A percentile compares a stretch with the other conserved stretches of the same genome.
Evolutionary conservation across 2,888 invertebrate genomes (phyloP).

Genomic region (Leptura quadrifasciata): DNA sequence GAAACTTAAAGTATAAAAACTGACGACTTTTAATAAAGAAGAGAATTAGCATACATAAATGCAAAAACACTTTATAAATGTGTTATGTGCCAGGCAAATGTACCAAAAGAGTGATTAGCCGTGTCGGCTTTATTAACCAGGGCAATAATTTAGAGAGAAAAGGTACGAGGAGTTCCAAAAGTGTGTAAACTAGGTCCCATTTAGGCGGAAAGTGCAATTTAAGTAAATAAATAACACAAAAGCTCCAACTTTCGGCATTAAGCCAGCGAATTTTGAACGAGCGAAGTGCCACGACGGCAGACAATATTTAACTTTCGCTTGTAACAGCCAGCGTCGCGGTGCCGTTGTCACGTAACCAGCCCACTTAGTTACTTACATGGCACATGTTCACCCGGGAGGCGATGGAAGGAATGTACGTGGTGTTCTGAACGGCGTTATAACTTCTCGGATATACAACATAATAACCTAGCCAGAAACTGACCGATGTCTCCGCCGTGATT

Average conservation of each 20-base stretch:
- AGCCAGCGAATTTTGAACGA: slow-evolving; percentile 41
- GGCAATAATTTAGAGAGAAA: slow-evolving; percentile 47
- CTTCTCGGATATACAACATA: slow-evolving; percentile 49
- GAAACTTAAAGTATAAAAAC: neutral
- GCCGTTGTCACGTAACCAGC: slow-evolving; percentile 59
- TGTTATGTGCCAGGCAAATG: neutral
- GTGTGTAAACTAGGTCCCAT: slow-evolving; percentile 41
- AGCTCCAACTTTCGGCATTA: slow-evolving; percentile 56
- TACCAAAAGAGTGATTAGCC: slow-evolving; percentile 32
- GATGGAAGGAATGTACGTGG: slow-evolving; percentile 60
- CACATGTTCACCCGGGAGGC: slow-evolving; percentile 58
- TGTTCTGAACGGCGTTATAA: slow-evolving; percentile 55
- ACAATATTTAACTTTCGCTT: slow-evolving; percentile 59
- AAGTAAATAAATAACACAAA: slow-evolving; percentile 57
- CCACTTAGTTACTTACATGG: slow-evolving; percentile 62
- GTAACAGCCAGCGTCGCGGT: slow-evolving; percentile 49
- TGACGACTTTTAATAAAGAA: neutral
- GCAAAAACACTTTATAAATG: slow-evolving; percentile 24
- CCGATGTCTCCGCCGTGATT: neutral
- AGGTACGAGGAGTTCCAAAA: neutral
- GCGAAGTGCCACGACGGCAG: slow-evolving; percentile 28
- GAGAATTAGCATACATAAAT: slow-evolving; percentile 20
- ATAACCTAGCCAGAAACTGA: slow-evolving; percentile 47
- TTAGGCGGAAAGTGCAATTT: slow-evolving; percentile 44
- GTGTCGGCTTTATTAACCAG: slow-evolving; percentile 23